phyloP scores from a whole-genome alignment of 2,797 vertebrate genomes.

The Propithecus deckenii region DNA sequence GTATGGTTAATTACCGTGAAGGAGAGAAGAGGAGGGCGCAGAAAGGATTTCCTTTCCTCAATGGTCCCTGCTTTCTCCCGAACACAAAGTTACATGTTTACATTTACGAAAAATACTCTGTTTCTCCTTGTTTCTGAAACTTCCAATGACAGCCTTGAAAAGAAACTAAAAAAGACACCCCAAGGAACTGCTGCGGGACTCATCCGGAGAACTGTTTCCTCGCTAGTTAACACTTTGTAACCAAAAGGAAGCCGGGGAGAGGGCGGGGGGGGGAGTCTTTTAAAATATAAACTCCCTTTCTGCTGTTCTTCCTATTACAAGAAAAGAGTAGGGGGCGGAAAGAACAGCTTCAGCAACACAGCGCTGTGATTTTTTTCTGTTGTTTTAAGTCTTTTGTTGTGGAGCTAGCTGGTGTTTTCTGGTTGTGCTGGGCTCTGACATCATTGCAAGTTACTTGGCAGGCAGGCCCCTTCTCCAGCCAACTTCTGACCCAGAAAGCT shows the following conservation, averaged over 20 bases:
- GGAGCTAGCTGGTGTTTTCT: constrained; percentile 80
- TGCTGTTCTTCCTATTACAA: constrained; percentile 36
- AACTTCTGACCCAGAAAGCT: constrained; percentile 81
- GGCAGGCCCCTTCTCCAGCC: constrained; percentile 74
- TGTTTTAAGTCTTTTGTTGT: constrained; percentile 78
- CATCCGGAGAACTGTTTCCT: background rate
- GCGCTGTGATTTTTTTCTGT: constrained; percentile 28
- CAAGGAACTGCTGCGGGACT: background rate
- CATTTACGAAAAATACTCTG: background rate
- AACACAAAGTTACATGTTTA: constrained; percentile 55
- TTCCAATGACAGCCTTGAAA: background rate
- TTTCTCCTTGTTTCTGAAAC: background rate
- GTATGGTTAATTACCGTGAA: constrained; percentile 54
- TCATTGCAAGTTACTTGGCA: constrained; percentile 82
- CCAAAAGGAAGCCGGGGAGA: constrained; percentile 1
- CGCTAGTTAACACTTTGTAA: constrained; percentile 27
- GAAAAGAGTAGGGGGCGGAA: constrained; percentile 42
- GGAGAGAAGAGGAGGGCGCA: background rate
- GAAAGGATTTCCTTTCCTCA: constrained; percentile 49
- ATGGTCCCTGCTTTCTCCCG: background rate
- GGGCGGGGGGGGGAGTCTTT: background rate
- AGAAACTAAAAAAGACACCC: constrained; percentile 15
- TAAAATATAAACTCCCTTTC: constrained; percentile 43
- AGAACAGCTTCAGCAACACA: background rate
- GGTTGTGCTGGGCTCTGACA: constrained; percentile 82